Percentiles rank a stretch among this genome's conserved stretches.
These are phyloP conservation scores for Lepisosteus osseus DNA, from an alignment of 2,113 vertebrate genomes.

Conservation along the genomic window DNA sequence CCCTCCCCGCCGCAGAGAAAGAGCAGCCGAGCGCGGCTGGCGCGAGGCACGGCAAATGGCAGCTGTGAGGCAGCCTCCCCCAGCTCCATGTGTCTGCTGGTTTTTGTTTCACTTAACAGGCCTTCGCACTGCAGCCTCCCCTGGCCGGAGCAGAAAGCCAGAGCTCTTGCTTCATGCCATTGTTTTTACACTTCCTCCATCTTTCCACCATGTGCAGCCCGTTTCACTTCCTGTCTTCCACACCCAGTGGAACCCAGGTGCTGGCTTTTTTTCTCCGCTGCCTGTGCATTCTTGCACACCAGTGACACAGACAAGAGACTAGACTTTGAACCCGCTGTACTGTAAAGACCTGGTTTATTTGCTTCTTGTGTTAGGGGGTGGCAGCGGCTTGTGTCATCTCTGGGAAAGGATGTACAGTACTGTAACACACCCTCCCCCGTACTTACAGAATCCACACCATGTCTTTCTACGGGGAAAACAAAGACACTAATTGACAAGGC, in stretches of 20 bases:
- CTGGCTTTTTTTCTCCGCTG: constrained; percentile 47
- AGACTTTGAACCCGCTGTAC: constrained; percentile 68
- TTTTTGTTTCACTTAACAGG: no score
- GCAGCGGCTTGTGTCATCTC: constrained; percentile 25
- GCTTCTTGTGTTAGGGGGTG: constrained; percentile 37
- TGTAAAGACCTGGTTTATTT: constrained; percentile 70
- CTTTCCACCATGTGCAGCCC: constrained; percentile 49
- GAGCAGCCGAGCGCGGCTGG: not conserved
- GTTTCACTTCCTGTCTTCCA: constrained; percentile 50
- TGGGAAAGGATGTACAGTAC: constrained; percentile 43
- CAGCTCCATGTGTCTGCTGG: not conserved
- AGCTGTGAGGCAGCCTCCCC: not conserved
- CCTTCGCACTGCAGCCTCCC: not conserved
- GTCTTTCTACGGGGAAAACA: not conserved
- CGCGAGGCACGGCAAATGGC: not conserved
- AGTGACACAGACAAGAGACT: constrained; percentile 44
- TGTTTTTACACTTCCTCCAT: constrained; percentile 74
- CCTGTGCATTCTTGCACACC: constrained; percentile 66
- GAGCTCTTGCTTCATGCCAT: constrained; percentile 43
- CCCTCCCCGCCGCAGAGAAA: not conserved
- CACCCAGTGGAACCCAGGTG: constrained; percentile 61
- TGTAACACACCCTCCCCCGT: constrained; percentile 22
- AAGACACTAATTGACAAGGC: constrained; percentile 15
- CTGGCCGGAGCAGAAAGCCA: constrained; percentile 16
- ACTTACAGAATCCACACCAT: constrained; percentile 8